Evolutionary conservation across 2,113 vertebrate genomes (phyloP).

Genomic region (Varanus komodoensis): DNA sequence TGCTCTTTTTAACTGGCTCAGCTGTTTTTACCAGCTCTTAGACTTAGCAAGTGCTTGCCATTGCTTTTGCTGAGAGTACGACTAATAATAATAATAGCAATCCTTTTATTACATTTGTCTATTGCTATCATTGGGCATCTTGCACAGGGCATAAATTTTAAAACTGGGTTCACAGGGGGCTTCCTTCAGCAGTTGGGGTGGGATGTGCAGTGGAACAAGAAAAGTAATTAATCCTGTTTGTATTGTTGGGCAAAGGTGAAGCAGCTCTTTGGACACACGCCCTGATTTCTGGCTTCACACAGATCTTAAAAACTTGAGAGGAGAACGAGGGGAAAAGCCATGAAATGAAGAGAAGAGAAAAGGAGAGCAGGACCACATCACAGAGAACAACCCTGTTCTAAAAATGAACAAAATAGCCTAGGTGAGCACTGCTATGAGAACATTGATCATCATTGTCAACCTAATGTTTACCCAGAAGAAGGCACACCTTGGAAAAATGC

Average conservation of each 20-base stretch:
- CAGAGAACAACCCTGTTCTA: constrained; percentile 18
- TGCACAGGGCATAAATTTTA: neutral
- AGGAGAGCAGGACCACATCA: neutral
- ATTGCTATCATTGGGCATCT: neutral
- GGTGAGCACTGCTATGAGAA: neutral
- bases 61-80: neutral
- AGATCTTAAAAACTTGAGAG: constrained; percentile 16
- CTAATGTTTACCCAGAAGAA: neutral
- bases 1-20: neutral
- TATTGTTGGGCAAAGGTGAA: neutral
- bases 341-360: constrained; percentile 9
- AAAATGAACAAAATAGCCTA: neutral
- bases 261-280: neutral
- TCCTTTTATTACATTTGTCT: too few species aligned
- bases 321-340: constrained; percentile 3
- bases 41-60: neutral
- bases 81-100: neutral
- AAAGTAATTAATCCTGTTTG: too few species aligned
- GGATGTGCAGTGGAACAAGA: neutral
- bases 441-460: neutral
- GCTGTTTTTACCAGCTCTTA: neutral
- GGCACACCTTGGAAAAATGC: neutral
- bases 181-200: neutral
- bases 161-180: neutral
- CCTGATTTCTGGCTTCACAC: constrained; percentile 27